Evolutionary conservation across 2,888 invertebrate genomes (phyloP), one percentile per base, ranked within the genome.

Genomic region (Amblyjoppa proteus): DNA sequence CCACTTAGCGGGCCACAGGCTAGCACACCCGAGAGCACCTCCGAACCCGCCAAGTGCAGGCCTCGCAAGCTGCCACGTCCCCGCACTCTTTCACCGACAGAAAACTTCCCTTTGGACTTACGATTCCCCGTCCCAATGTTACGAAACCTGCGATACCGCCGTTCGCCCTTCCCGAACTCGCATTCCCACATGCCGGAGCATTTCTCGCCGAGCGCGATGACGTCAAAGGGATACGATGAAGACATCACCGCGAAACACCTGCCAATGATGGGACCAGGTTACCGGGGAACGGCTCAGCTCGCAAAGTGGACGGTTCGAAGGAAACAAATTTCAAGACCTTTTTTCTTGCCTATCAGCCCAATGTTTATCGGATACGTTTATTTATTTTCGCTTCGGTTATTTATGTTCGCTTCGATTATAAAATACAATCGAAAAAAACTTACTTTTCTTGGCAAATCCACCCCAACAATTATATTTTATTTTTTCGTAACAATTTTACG

Each of bases 1-100:
- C 91, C 92, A 93, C 92, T 93, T 93, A 93, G 91, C 93, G 89
- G 88, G 78, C 89, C 89, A 89, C 71, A 76, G 79, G 71, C 83
- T 75, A 77, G 56, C 83, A 83, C 31, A 88, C 88, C 88, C 78
- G 88, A 90, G 88, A 58, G 58, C 25, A 28, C 58, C 89, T 88
- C 90, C 90, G 90, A 91, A 89, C 89, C 89, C 88, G 88, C 74
- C 25, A 88, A 90, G 89, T 87, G 87, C 85, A 87, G 82, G 78
- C 84, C 80, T 64, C 71, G 71, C 81, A 78, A 69, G 38, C 56
- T 61, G 61, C 56, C 71, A 3, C 20, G 20, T 20, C 56, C 70
- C 76, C 34, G 45, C 41, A 16, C 68, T 34, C 20, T 25, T 34
- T 69, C 11, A 28, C 20, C 49, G 16, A 41, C 13, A 41, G 13